These are phyloP conservation scores for Drosophila atroscutellata DNA, from an alignment of 2,888 invertebrate species.

Conservation along the genomic window DNA sequence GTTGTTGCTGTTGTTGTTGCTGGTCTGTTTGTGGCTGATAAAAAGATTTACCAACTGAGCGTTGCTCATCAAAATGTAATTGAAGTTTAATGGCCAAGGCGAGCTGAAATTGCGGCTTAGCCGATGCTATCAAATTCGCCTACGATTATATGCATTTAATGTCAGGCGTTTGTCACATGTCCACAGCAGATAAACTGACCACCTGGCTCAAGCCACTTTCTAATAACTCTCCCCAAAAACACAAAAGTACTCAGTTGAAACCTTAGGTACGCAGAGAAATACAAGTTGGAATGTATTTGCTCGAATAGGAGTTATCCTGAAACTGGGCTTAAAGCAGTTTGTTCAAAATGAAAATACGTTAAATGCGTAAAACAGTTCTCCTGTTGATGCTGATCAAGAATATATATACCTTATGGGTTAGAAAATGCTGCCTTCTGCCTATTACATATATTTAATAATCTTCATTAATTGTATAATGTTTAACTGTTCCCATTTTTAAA, in stretches of 20 bases:
- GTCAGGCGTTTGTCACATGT: constrained; percentile 11
- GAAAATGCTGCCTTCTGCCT: background rate
- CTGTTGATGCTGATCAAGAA: background rate
- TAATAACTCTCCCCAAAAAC: background rate
- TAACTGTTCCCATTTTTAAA: background rate
- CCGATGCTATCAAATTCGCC: background rate
- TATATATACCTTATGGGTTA: background rate
- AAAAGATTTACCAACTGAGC: constrained; percentile 64
- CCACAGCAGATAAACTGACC: background rate
- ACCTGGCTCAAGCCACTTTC: background rate
- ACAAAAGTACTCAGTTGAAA: background rate
- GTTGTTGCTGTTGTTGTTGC: constrained; percentile 47
- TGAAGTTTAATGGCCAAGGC: constrained; percentile 22
- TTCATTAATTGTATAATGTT: background rate
- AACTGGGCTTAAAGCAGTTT: fast-evolving
- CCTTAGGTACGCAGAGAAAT: background rate
- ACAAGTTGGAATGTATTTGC: fast-evolving
- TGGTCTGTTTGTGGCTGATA: constrained; percentile 58
- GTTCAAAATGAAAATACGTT: background rate
- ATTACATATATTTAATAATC: background rate
- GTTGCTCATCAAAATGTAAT: constrained; percentile 42
- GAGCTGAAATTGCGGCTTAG: background rate
- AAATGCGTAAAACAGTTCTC: background rate
- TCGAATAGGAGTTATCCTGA: background rate
- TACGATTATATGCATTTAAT: background rate